Evolutionary conservation across 1,140 invertebrate genomes (phyloP).

Genomic region (Cydia amplana): DNA sequence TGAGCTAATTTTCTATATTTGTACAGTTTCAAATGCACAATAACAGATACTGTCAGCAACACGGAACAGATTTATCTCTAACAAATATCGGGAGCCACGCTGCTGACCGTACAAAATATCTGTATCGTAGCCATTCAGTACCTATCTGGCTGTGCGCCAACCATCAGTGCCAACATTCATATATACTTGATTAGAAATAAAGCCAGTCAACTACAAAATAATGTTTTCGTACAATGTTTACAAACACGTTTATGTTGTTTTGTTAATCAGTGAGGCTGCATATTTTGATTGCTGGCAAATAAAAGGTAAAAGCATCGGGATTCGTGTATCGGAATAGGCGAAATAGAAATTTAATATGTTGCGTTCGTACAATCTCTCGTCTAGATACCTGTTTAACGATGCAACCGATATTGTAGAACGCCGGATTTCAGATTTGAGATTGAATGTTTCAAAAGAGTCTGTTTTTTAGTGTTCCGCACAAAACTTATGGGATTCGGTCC

Average conservation of each 20-base stretch:
- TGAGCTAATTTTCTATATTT: too few species aligned
- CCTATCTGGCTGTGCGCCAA: constrained; percentile 12
- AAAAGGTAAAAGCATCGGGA: neutral
- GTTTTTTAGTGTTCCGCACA: too few species aligned
- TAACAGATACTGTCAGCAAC: constrained; percentile 8
- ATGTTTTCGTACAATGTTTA: constrained; percentile 4
- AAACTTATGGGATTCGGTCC: too few species aligned
- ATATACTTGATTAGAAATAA: constrained; percentile 30
- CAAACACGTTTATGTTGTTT: constrained; percentile 6
- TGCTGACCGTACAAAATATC: constrained; percentile 6
- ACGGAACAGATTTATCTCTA: neutral
- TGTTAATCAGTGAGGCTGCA: neutral
- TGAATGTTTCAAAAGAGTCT: too few species aligned
- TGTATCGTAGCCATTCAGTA: constrained; percentile 8
- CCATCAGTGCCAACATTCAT: constrained; percentile 5
- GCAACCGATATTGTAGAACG: too few species aligned
- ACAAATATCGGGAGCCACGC: neutral
- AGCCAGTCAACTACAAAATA: constrained; percentile 6
- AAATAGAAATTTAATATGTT: too few species aligned
- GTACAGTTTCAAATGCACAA: neutral
- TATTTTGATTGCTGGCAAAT: constrained; percentile 10
- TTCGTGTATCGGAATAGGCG: too few species aligned
- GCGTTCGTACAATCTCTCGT: too few species aligned
- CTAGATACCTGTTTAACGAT: too few species aligned
- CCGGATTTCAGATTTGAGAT: too few species aligned